A percentile compares a stretch with the other conserved stretches of the same genome.
These are phyloP conservation scores for Scolopax rusticola DNA, from an alignment of 2,797 vertebrate species.

Conservation along the genomic window DNA sequence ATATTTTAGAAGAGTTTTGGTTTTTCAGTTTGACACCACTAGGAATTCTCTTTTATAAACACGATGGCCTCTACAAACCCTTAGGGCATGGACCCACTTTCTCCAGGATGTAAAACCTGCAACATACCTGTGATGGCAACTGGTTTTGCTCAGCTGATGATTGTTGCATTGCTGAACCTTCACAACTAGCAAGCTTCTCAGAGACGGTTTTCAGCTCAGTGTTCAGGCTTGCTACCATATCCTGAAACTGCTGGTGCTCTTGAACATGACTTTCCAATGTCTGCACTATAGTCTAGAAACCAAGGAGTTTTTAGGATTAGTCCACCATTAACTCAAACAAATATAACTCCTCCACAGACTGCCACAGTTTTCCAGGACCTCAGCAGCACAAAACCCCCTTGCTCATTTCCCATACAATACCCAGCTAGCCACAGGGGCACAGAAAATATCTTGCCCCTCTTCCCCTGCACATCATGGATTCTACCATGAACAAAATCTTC, in stretches of 20 bases:
- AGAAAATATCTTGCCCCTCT: background rate
- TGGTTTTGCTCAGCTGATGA: constrained; percentile 48
- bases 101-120: background rate
- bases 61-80: background rate
- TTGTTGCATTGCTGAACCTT: constrained; percentile 26
- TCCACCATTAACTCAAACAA: background rate
- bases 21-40: background rate
- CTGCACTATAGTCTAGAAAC: constrained; percentile 68
- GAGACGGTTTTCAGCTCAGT: constrained; percentile 53
- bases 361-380: background rate
- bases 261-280: constrained; percentile 68
- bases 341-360: background rate
- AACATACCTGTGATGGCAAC: constrained; percentile 73
- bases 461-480: background rate
- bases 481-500: background rate
- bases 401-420: background rate
- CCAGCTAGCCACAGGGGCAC: background rate
- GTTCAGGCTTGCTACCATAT: constrained; percentile 50
- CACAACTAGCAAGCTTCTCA: constrained; percentile 47
- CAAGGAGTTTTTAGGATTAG: constrained; percentile 30
- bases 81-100: background rate
- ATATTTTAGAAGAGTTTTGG: background rate
- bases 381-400: background rate
- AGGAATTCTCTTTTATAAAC: background rate
- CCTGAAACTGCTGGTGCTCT: constrained; percentile 68